Conservation (phyloP, 2,113 vertebrate species). For the Ammodytes marinus region DNA sequence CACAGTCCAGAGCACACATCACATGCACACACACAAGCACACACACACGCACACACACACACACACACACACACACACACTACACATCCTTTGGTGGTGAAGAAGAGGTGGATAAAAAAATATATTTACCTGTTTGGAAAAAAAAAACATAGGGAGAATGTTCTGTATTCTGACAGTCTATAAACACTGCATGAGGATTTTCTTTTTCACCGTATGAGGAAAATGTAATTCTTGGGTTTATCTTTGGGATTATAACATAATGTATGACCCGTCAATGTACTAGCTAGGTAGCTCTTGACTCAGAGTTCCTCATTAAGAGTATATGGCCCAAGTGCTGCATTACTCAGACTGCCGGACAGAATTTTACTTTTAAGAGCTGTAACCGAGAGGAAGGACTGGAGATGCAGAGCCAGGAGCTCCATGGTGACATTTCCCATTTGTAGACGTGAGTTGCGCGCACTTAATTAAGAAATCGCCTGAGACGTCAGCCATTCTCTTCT, state of each 20-base stretch:
- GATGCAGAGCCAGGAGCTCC: slow-evolving; percentile 46
- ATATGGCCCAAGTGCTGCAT: slow-evolving; percentile 38
- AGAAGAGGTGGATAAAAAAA: neutral
- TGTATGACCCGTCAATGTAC: slow-evolving; percentile 8
- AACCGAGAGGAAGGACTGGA: slow-evolving; percentile 46
- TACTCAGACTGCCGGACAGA: slow-evolving; percentile 23
- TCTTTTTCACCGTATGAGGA: neutral
- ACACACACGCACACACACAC: neutral
- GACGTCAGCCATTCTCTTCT: slow-evolving; percentile 63
- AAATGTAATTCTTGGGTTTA: slow-evolving; percentile 6
- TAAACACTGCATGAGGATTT: neutral
- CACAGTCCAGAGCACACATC: slow-evolving; percentile 44
- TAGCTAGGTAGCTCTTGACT: slow-evolving; percentile 25
- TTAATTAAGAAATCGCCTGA: slow-evolving; percentile 83
- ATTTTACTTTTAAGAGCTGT: slow-evolving; percentile 52
- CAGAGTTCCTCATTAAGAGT: slow-evolving; percentile 36
- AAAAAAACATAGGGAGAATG: slow-evolving; percentile 7
- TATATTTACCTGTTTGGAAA: slow-evolving; percentile 39
- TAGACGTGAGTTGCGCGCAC: slow-evolving; percentile 61
- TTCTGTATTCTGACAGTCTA: slow-evolving; percentile 24
- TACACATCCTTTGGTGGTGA: slow-evolving; percentile 28
- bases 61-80: slow-evolving; percentile 7
- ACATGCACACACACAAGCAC: slow-evolving; percentile 14
- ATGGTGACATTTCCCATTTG: slow-evolving; percentile 72
- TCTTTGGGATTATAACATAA: slow-evolving; percentile 45